Evolutionary conservation across 2,113 vertebrate species (phyloP).

Genomic region (Mellivora capensis): DNA sequence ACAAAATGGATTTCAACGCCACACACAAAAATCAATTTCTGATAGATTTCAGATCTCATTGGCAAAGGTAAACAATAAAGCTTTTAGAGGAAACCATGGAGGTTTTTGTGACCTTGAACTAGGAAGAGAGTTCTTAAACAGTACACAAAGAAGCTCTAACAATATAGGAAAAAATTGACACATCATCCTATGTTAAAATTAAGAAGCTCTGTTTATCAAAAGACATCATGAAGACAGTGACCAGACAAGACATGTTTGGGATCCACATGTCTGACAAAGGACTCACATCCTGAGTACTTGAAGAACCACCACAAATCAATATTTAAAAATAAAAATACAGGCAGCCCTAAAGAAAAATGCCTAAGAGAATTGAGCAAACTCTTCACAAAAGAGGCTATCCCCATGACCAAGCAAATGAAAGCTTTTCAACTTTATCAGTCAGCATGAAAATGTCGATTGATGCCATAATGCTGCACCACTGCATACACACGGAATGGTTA

Average conservation of each 20-base stretch:
- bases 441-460: neutral
- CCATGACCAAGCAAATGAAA: neutral
- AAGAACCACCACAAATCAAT: neutral
- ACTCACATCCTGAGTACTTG: too few relatives aligned
- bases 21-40: neutral
- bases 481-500: neutral
- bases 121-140: neutral
- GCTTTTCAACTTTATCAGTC: rapidly evolving
- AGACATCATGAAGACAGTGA: neutral
- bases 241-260: neutral
- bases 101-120: neutral
- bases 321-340: neutral
- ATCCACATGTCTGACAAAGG: neutral
- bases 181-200: neutral
- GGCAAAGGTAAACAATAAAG: neutral
- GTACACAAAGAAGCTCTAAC: neutral
- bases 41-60: neutral
- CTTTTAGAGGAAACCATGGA: neutral
- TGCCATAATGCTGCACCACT: rapidly evolving
- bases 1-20: neutral
- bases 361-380: neutral
- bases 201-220: neutral
- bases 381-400: neutral
- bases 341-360: neutral
- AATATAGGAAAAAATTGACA: neutral